Conservation (phyloP, 2,113 vertebrate genomes). For the Pseudonaja textilis region DNA sequence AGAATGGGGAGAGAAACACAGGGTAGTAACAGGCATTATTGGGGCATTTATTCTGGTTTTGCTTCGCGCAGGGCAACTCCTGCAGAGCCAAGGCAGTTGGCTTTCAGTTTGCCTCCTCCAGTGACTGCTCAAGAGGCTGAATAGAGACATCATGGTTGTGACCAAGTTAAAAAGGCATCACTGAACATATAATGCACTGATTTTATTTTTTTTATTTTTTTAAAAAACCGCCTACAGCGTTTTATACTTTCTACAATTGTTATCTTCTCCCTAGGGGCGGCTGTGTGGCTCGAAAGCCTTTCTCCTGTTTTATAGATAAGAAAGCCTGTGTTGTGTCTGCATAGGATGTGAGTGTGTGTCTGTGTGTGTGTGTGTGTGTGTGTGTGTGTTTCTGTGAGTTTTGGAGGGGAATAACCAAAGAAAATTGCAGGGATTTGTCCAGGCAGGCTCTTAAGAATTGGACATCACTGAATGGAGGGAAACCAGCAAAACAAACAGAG, state of each 20-base stretch:
- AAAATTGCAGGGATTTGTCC: no score
- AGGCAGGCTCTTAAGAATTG: background rate
- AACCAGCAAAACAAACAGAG: background rate
- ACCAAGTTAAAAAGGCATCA: background rate
- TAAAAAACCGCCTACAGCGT: background rate
- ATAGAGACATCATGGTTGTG: background rate
- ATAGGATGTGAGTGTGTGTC: background rate
- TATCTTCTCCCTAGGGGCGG: background rate
- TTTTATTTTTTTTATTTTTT: background rate
- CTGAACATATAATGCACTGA: background rate
- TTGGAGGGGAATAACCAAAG: background rate
- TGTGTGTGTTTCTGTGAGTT: background rate
- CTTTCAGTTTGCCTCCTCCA: background rate
- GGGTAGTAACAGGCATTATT: conserved; percentile 48
- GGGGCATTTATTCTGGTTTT: conserved; percentile 46
- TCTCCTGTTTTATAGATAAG: background rate
- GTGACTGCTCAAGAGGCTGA: background rate
- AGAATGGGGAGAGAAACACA: conserved; percentile 30
- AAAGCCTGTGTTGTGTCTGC: background rate
- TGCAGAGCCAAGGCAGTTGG: background rate
- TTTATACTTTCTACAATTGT: background rate
- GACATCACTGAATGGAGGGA: background rate
- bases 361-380: no score
- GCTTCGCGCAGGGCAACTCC: conserved; percentile 20
- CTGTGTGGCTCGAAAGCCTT: background rate